Base-by-base conservation (phyloP, 2,113 vertebrate species). In the Aegotheles bennettii region DNA sequence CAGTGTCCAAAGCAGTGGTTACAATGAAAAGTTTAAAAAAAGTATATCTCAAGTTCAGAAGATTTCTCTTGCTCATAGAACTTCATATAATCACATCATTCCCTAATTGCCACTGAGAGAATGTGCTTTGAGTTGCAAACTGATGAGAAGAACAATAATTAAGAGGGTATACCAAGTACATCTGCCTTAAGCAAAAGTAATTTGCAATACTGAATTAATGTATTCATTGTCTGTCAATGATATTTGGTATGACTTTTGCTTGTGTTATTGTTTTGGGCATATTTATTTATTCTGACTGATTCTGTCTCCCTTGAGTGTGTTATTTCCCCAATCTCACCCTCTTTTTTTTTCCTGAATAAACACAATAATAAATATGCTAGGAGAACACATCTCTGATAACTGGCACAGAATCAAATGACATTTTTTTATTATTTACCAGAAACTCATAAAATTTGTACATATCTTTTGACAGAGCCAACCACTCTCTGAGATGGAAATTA, bases 201-300 rank as follows among this genome's bases (percentile, higher is more conserved):
- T 97, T 97, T 96, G 85, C 91, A 96, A 91, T 75, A 83, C 89
- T 91, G 90, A 97, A 96, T 97, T 97, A 96, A 97, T 96, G 86
- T 50, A 78, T 89, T 94, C 90, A 93, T 95, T 92, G 69, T 89
- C 93, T 94, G 59, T 94, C 89, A 93, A 75, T 94, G 83, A 86
- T 88, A 95, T 92, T 93, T 93, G 89, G 77, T 95, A 94, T 80
- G 88, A 96, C 45, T 70, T 94, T 96, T 92, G 53, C 82, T 94
- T 95, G 93, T 78, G 81, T 93, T 95, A 90, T 93, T 95, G 56
- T 96, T 97, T 95, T 67, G 93, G 93, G 84, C 73, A 75, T 95
- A 94, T 97, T 94, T 97, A 96, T 97, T 97, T 97, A 92, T 95
- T 96, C 94, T 96, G 76, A 93, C 57, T 94, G 89, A 94, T 93